Percentiles rank a stretch among this genome's conserved stretches.
Conservation (phyloP, 2,888 invertebrate species). For the Xestia ashworthii region DNA sequence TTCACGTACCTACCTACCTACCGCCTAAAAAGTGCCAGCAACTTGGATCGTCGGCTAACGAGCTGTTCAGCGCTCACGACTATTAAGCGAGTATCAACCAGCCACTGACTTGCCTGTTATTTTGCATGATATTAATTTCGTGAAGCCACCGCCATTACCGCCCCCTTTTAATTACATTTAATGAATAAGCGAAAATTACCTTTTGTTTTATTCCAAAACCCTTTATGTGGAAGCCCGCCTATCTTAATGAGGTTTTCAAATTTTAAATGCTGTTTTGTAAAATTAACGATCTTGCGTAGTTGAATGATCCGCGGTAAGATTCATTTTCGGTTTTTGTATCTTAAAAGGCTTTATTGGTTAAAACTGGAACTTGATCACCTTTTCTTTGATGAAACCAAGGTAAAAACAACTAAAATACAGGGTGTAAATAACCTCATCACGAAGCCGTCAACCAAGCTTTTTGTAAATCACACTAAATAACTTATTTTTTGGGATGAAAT, state of each 20-base stretch:
- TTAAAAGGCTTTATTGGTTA: slow-evolving; percentile 13
- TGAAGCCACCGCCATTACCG: slow-evolving; percentile 80
- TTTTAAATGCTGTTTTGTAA: slow-evolving; percentile 86
- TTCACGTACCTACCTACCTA: background rate
- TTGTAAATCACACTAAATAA: too few species aligned
- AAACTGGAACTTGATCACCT: background rate
- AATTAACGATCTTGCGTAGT: slow-evolving; percentile 80
- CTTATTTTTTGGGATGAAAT: too few species aligned
- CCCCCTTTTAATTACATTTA: slow-evolving; percentile 87
- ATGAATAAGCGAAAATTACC: slow-evolving; percentile 90
- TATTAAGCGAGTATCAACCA: slow-evolving; percentile 58
- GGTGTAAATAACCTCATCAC: too few species aligned
- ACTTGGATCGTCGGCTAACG: slow-evolving; percentile 59
- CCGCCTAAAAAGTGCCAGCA: slow-evolving; percentile 43
- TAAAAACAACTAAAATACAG: background rate
- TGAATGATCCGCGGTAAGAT: slow-evolving; percentile 46
- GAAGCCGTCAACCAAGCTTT: too few species aligned
- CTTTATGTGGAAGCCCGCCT: slow-evolving; percentile 82
- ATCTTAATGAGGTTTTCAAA: slow-evolving; percentile 89
- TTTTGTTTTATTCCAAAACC: slow-evolving; percentile 86
- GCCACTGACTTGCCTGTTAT: slow-evolving; percentile 74
- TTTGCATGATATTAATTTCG: slow-evolving; percentile 81
- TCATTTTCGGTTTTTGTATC: slow-evolving; percentile 22
- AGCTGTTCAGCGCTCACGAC: slow-evolving; percentile 50
- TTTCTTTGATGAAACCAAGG: background rate